Evolutionary conservation across 2,888 invertebrate species (phyloP), one percentile per base, ranked within the genome.

Genomic region (Drosophila sordidula): DNA sequence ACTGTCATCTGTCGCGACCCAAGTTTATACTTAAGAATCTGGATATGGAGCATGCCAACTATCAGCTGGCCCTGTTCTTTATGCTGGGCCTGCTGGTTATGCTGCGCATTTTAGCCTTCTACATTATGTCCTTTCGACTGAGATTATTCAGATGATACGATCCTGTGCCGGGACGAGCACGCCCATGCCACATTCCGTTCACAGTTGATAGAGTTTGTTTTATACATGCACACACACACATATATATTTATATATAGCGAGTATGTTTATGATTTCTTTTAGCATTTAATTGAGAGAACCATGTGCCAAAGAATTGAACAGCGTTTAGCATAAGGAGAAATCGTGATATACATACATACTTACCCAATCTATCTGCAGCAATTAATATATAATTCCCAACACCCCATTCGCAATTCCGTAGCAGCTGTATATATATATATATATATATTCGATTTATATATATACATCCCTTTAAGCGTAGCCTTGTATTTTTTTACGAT

Each of bases 1-100:
- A 96, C 90, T 98, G 97, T 87, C 96, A 96, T 89, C 96, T 95
- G 88, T 92, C 93, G 11, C 93, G 94, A 56, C 97, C 97, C 0
- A 92, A 93, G 52, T 94, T 95, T 78, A 95, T 98, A 74, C 93
- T 98, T n/a, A 93, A 94, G 72, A 94, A 95, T 66, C 93, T 96
- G 80, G 97, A 95, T 89, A 95, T 96, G 94, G 91, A 93, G 0
- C 90, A 94, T 47, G 95, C 95, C 12, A 93, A 93, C 67, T 97
- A 96, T 90, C 93, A 94, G 78, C 89, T 94, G 22, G 95, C 95
- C 62, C 93, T 96, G 42, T 89, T 94, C 67, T 94, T 96, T 66
- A 93, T 98, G 71, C 80, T 95, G 16, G 90, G 92, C 1, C 93
- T 97, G 63, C 95, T 95, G 74, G 75, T 95, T 6, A 85, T 93